phyloP scores from a whole-genome alignment of 2,113 vertebrate genomes.

The Sterrhoptilus dennistouni region DNA sequence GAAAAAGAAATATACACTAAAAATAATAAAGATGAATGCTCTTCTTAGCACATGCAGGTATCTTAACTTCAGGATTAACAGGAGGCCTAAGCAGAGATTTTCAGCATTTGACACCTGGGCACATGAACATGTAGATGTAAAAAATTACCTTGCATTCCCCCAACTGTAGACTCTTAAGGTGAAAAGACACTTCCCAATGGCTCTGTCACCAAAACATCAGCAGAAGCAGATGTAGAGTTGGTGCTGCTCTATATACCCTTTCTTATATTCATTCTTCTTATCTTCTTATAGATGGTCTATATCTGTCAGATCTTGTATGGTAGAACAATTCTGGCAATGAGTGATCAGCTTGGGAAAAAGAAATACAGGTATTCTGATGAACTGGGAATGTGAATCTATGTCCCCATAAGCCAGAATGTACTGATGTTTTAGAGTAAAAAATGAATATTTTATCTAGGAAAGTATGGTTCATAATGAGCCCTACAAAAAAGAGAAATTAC shows the following conservation, averaged over 20 bases:
- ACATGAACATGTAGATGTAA: not conserved
- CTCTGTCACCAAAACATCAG: not conserved
- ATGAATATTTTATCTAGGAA: not conserved
- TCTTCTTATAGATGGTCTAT: not conserved
- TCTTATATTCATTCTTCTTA: not conserved
- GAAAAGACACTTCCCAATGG: rapidly evolving
- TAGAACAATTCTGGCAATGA: not conserved
- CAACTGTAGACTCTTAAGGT: not conserved
- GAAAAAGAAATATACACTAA: not conserved
- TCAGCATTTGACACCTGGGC: not conserved
- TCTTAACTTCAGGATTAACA: not conserved
- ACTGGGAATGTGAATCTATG: not conserved
- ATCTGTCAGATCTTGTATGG: not conserved
- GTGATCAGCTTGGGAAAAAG: not conserved
- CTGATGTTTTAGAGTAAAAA: not conserved
- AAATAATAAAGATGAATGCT: not conserved
- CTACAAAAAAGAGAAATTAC: not conserved
- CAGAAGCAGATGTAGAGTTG: not conserved
- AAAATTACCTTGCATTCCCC: not conserved
- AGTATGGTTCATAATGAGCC: not conserved
- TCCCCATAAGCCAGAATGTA: not conserved
- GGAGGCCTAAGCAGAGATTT: not conserved
- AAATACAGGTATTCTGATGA: not conserved
- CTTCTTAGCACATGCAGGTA: not conserved
- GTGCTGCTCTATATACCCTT: not conserved